Evolutionary conservation across 2,888 invertebrate genomes (phyloP).

Genomic region (Synanthedon andrenaeformis): DNA sequence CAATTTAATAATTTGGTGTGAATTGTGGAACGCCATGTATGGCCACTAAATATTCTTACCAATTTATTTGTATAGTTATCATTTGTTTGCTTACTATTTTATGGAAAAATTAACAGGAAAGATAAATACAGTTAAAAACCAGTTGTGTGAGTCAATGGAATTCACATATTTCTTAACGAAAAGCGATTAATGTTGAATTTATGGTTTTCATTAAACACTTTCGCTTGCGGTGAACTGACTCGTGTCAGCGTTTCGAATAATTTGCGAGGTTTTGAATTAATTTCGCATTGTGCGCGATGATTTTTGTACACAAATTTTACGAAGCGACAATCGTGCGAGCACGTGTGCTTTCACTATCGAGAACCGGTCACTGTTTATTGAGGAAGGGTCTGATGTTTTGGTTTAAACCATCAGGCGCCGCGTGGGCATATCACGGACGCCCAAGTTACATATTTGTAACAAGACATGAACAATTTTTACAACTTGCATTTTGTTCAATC

Average conservation of each 20-base stretch:
- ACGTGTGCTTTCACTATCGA: constrained; percentile 37
- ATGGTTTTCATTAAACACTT: background rate
- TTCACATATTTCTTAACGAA: background rate
- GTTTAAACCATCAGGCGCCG: too few species aligned
- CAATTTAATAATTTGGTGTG: too few species aligned
- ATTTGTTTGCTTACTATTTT: too few species aligned
- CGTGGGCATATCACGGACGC: too few species aligned
- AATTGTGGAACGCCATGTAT: too few species aligned
- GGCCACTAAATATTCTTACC: too few species aligned
- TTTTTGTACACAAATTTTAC: constrained; percentile 7
- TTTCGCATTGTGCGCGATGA: constrained; percentile 6
- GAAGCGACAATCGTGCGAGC: constrained; percentile 16
- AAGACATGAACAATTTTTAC: too few species aligned
- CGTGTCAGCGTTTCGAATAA: constrained; percentile 1
- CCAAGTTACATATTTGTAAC: too few species aligned
- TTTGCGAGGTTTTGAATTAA: constrained; percentile 2
- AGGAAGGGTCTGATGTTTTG: background rate
- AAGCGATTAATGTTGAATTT: background rate
- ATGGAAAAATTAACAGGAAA: too few species aligned
- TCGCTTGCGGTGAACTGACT: background rate
- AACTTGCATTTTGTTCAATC: too few species aligned
- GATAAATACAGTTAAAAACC: too few species aligned
- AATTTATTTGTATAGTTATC: too few species aligned
- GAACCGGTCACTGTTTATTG: constrained; percentile 22
- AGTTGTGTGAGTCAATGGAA: background rate